Evolutionary conservation across 2,113 vertebrate genomes (phyloP).

Genomic region (Phylloscopus trochilus): DNA sequence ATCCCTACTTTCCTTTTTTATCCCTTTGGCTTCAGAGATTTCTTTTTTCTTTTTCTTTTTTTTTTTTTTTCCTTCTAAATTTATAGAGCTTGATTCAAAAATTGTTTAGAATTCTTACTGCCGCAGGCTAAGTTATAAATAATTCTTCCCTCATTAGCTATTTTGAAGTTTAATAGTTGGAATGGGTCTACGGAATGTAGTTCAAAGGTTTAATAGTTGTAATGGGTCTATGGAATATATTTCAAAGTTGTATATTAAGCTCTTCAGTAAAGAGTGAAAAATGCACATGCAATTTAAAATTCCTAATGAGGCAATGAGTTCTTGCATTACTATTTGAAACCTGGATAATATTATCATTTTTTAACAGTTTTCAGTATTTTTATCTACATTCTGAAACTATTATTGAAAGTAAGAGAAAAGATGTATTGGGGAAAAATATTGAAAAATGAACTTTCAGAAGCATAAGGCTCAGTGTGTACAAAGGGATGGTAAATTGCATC

Average conservation of each 20-base stretch:
- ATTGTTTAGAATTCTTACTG: slow-evolving; percentile 60
- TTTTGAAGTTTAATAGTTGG: slow-evolving; percentile 54
- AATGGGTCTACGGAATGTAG: slow-evolving; percentile 46
- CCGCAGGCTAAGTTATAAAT: slow-evolving; percentile 72
- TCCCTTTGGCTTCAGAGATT: slow-evolving; percentile 24
- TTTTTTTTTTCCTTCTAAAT: background rate
- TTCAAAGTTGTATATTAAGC: slow-evolving; percentile 41
- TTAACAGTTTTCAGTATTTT: background rate
- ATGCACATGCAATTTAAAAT: background rate
- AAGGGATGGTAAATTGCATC: background rate
- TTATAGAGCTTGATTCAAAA: slow-evolving; percentile 58
- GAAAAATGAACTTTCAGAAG: background rate
- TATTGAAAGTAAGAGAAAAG: background rate
- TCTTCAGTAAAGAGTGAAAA: slow-evolving; percentile 40
- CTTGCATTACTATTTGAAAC: background rate
- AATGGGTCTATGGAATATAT: slow-evolving; percentile 45
- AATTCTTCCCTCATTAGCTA: slow-evolving; percentile 62
- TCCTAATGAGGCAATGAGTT: slow-evolving; percentile 26
- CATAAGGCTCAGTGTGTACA: background rate
- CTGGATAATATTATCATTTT: background rate
- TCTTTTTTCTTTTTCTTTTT: background rate
- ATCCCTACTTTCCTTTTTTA: background rate
- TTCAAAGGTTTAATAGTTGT: slow-evolving; percentile 61
- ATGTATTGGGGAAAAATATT: background rate
- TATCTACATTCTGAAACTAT: background rate